Percentiles rank a stretch among this genome's conserved stretches.
These are phyloP conservation scores for Liodrosophila aerea DNA, from an alignment of 2,888 invertebrate species.

Conservation along the genomic window DNA sequence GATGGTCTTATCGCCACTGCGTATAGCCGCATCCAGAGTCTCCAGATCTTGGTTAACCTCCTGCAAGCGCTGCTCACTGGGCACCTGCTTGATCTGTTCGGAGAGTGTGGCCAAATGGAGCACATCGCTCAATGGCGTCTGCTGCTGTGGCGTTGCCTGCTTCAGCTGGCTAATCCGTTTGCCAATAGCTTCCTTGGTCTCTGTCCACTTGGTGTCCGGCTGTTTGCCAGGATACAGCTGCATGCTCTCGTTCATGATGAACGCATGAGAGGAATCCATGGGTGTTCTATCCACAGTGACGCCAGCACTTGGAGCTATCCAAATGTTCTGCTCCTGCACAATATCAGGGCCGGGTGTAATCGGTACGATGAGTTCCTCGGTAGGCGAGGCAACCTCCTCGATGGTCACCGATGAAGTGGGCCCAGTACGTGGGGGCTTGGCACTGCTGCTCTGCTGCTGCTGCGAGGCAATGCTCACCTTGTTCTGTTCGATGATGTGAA, in stretches of 20 bases:
- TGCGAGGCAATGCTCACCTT: constrained; percentile 72
- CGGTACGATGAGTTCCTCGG: constrained; percentile 82
- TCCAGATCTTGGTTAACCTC: constrained; percentile 84
- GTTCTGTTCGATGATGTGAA: constrained; percentile 71
- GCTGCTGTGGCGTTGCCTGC: constrained; percentile 82
- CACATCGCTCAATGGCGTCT: constrained; percentile 84
- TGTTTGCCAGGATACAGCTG: constrained; percentile 77
- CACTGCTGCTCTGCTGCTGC: constrained; percentile 52
- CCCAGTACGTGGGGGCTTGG: constrained; percentile 59
- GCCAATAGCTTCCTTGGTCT: constrained; percentile 83
- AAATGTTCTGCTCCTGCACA: constrained; percentile 66
- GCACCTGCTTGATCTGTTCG: constrained; percentile 84
- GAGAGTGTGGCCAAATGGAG: constrained; percentile 86
- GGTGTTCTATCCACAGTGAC: constrained; percentile 41
- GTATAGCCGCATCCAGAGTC: constrained; percentile 83
- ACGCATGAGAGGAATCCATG: constrained; percentile 63
- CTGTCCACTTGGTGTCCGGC: constrained; percentile 82
- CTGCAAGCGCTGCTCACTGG: constrained; percentile 84
- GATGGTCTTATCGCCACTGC: constrained; percentile 84
- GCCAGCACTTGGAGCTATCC: constrained; percentile 62
- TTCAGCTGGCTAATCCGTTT: constrained; percentile 85
- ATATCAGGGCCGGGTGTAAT: constrained; percentile 83
- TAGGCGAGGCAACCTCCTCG: constrained; percentile 83
- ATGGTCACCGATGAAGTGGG: constrained; percentile 84
- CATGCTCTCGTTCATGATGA: constrained; percentile 77